A percentile compares a stretch with the other conserved stretches of the same genome.
These are phyloP conservation scores for Gallinago media DNA, from an alignment of 2,113 vertebrate genomes.

Conservation along the genomic window DNA sequence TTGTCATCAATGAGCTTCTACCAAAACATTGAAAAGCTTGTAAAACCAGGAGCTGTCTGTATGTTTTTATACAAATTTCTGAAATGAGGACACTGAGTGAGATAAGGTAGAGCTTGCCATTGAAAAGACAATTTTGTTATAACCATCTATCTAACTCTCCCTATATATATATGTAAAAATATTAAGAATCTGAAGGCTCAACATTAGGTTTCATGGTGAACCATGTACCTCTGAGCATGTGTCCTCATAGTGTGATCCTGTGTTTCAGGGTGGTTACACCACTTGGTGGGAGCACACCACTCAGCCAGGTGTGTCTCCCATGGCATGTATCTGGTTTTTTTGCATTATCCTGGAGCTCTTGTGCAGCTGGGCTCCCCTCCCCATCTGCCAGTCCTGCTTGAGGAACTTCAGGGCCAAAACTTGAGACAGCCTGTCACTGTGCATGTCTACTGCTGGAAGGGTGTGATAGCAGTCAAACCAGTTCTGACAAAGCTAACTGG, in stretches of 20 bases:
- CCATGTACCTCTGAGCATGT: fast-evolving
- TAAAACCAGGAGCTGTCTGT: neutral
- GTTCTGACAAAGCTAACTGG: neutral
- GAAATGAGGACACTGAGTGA: neutral
- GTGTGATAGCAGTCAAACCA: neutral
- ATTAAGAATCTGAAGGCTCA: neutral
- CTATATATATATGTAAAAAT: neutral
- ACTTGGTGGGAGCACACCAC: neutral
- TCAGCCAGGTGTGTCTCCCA: neutral
- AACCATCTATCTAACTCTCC: neutral
- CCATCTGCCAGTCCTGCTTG: neutral
- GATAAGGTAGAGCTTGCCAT: neutral
- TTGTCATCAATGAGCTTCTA: neutral
- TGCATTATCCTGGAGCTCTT: neutral
- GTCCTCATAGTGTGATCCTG: fast-evolving
- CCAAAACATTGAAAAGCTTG: neutral
- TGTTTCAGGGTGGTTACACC: neutral
- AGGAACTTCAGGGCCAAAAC: neutral
- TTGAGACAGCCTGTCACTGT: neutral
- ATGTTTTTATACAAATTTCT: neutral
- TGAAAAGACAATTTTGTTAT: neutral
- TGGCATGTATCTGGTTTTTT: neutral
- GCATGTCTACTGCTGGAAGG: fast-evolving
- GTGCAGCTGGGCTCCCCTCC: fast-evolving
- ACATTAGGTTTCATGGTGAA: neutral